Conservation (phyloP, 2,113 vertebrate species). For the Barnardius zonarius region DNA sequence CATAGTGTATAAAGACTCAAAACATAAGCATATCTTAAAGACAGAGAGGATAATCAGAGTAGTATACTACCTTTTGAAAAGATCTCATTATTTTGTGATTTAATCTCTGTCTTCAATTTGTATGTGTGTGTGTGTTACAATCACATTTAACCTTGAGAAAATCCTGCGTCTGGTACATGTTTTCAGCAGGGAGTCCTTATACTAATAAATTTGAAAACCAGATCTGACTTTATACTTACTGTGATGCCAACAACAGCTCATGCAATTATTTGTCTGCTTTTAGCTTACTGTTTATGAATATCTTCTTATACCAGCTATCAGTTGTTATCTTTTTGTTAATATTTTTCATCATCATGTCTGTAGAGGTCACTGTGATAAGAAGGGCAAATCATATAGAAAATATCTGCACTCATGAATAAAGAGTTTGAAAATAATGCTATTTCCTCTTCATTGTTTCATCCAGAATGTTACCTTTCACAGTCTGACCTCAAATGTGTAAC, state of each 20-base stretch:
- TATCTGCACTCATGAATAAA: slow-evolving; percentile 26
- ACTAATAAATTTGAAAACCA: slow-evolving; percentile 36
- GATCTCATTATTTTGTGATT: slow-evolving; percentile 52
- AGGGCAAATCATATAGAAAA: slow-evolving; percentile 30
- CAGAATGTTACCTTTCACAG: slow-evolving; percentile 12
- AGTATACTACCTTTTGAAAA: slow-evolving; percentile 29
- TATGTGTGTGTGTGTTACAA: background rate
- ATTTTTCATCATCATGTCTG: slow-evolving; percentile 30
- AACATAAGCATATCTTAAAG: slow-evolving; percentile 24
- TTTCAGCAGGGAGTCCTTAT: slow-evolving; percentile 47
- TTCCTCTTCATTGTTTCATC: slow-evolving; percentile 43
- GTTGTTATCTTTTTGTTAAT: slow-evolving; percentile 23
- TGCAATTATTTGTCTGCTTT: slow-evolving; percentile 47
- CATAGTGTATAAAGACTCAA: slow-evolving; percentile 1
- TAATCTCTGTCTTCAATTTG: slow-evolving; percentile 36
- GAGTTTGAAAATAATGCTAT: slow-evolving; percentile 23
- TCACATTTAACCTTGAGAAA: slow-evolving; percentile 62
- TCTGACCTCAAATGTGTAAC: slow-evolving; percentile 34
- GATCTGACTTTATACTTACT: slow-evolving; percentile 43
- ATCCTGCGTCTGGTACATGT: slow-evolving; percentile 27
- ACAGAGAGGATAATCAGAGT: slow-evolving; percentile 12
- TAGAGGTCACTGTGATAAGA: slow-evolving; percentile 24
- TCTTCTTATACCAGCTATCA: background rate
- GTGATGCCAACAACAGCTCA: slow-evolving; percentile 1
- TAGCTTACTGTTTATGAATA: slow-evolving; percentile 25